Conservation (phyloP, 2,888 invertebrate genomes). For the Brenthis daphne region DNA sequence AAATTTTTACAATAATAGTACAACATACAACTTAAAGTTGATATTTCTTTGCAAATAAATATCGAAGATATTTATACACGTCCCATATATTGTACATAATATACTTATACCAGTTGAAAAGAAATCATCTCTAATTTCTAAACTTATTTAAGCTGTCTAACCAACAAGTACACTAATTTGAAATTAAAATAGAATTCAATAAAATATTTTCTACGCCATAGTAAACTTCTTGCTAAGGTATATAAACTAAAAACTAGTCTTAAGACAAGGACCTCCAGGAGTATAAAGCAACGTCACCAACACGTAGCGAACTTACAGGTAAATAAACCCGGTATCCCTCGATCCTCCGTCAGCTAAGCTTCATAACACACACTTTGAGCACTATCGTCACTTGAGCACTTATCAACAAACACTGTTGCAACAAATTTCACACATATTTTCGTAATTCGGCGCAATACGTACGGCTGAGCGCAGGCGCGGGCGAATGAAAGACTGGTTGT, state of each 20-base stretch:
- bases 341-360: constrained; percentile 71
- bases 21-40: too few species aligned
- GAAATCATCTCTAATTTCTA: background rate
- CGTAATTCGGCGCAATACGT: constrained; percentile 57
- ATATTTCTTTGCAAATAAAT: too few species aligned
- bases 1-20: too few species aligned
- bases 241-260: constrained; percentile 27
- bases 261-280: constrained; percentile 45
- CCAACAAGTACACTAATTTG: background rate
- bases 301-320: constrained; percentile 75
- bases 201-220: background rate
- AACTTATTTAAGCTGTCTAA: background rate
- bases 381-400: constrained; percentile 69
- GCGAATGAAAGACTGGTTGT: constrained; percentile 69
- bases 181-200: background rate
- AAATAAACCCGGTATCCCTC: constrained; percentile 71
- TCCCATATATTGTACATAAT: too few species aligned
- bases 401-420: constrained; percentile 64
- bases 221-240: constrained; percentile 13
- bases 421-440: constrained; percentile 76
- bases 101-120: background rate
- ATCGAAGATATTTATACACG: too few species aligned
- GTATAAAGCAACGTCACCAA: constrained; percentile 64
- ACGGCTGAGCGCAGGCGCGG: constrained; percentile 60
- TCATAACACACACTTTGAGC: constrained; percentile 74